Base-by-base conservation (phyloP, 2,797 vertebrate species). In the Lagorchestes hirsutus region DNA sequence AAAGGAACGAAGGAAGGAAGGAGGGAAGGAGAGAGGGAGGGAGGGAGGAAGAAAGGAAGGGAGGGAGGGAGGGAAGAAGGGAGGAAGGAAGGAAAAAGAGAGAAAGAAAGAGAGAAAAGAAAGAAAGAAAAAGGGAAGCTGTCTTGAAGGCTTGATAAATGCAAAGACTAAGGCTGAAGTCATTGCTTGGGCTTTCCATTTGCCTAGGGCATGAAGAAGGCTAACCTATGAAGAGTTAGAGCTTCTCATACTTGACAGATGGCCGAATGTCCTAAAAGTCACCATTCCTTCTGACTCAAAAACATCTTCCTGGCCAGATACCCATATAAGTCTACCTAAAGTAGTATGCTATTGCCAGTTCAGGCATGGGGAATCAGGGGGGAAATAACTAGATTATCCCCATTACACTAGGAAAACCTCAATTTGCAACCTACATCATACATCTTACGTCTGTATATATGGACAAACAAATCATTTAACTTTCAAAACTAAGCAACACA, bases 1-100 rank as follows among this genome's bases (percentile, higher is more conserved):
- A 5, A 57, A 27, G 0, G 9, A 67, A 0, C 10, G 24, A 50
- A 12, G 54, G 5, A 62, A 2, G 40, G 46, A 93, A 10, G 24
- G 31, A 34, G 29, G 31, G 5, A n/a, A 4, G n/a, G 14, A 16
- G 0, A 12, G 3, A 46, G 3, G 34, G 5, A 46, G 0, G 34
- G 13, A 27, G 0, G 3, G 0, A 90, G 5, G 18, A 1, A 28
- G 9, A 11, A 2, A 90, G 2, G 11, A 2, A 28, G 1, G 50
- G 22, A 6, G 4, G 24, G 16, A 27, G 3, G 50, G 16, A 16
- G 6, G 46, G 22, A 90, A 5, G 40, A 2, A 27, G 0, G 82
- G 5, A 54, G 2, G 52, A 0, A n/a, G 18, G 24, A 0, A 14
- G 10, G 82, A 40, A 4, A 50, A 4, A 52, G 52, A n/a, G 34